Percentiles rank a stretch among this genome's conserved stretches.
These are phyloP conservation scores for Centruroides vittatus DNA, from an alignment of 1,140 invertebrate species.

Conservation along the genomic window DNA sequence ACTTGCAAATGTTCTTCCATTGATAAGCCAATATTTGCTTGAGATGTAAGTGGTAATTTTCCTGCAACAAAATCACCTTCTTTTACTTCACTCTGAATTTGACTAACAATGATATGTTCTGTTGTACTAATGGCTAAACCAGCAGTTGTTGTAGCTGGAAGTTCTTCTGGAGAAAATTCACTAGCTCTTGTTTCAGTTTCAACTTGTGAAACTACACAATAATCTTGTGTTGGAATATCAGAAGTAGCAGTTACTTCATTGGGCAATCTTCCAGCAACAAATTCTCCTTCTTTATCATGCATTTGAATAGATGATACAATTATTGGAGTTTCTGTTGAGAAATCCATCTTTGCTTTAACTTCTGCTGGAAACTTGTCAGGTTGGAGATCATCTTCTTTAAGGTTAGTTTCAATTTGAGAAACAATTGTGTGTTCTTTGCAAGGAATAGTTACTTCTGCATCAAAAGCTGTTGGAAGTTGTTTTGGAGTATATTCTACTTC, in stretches of 20 bases:
- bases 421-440: slow-evolving; percentile 13
- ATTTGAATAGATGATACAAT: slow-evolving; percentile 10
- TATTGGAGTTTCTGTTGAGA: slow-evolving; percentile 15
- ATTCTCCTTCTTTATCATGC: slow-evolving; percentile 6
- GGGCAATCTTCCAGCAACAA: slow-evolving; percentile 5
- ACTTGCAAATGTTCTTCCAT: slow-evolving; percentile 9
- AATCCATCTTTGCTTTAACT: slow-evolving; percentile 1
- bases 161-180: slow-evolving; percentile 12
- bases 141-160: slow-evolving; percentile 5
- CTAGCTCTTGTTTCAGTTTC: slow-evolving; percentile 15
- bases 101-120: slow-evolving; percentile 5
- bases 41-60: slow-evolving; percentile 4
- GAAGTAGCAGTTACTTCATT: slow-evolving; percentile 2
- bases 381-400: slow-evolving; percentile 11
- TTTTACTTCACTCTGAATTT: slow-evolving; percentile 9
- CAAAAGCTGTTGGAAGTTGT: slow-evolving; percentile 2
- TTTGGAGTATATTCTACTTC: slow-evolving; percentile 9
- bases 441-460: slow-evolving; percentile 6
- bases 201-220: slow-evolving; percentile 15
- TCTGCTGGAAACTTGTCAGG: slow-evolving; percentile 4
- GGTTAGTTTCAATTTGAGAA: slow-evolving; percentile 13
- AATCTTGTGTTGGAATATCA: slow-evolving; percentile 16
- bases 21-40: slow-evolving; percentile 1
- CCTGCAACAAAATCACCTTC: slow-evolving; percentile 4
- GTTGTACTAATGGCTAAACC: not conserved